phyloP scores from a whole-genome alignment of 2,888 invertebrate genomes.

The Tachystola acroxantha region DNA sequence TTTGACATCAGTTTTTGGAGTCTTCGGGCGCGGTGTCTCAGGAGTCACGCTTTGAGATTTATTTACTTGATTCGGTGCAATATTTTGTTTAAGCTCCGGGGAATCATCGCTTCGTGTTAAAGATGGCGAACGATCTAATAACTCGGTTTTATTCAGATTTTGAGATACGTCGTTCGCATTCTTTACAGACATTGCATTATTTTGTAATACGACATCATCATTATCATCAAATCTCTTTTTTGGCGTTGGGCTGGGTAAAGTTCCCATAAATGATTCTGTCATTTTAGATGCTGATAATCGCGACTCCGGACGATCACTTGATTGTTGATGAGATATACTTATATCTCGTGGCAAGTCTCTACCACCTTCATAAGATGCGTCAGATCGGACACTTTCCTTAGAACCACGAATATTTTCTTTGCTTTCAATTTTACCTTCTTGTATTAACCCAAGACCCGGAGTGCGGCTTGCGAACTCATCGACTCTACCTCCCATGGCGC shows the following conservation, averaged over 20 bases:
- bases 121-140: conserved; percentile 68
- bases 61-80: conserved; percentile 34
- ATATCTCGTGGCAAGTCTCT: conserved; percentile 41
- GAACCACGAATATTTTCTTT: conserved; percentile 63
- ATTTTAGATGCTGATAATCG: conserved; percentile 67
- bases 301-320: conserved; percentile 67
- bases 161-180: conserved; percentile 28
- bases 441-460: conserved; percentile 65
- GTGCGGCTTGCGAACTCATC: conserved; percentile 57
- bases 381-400: conserved; percentile 62
- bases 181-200: conserved; percentile 35
- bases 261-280: conserved; percentile 70
- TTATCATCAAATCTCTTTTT: conserved; percentile 64
- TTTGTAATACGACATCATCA: conserved; percentile 64
- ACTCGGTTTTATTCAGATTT: conserved; percentile 44
- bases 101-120: conserved; percentile 71
- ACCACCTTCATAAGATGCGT: conserved; percentile 41
- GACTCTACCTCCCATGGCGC: conserved; percentile 60
- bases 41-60: conserved; percentile 47
- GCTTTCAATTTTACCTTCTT: conserved; percentile 63
- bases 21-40: conserved; percentile 59
- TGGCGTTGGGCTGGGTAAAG: conserved; percentile 45
- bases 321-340: too few relatives aligned
- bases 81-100: conserved; percentile 57
- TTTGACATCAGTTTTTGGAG: conserved; percentile 51